Evolutionary conservation across 2,113 vertebrate species (phyloP).

Genomic region (Pionites leucogaster): DNA sequence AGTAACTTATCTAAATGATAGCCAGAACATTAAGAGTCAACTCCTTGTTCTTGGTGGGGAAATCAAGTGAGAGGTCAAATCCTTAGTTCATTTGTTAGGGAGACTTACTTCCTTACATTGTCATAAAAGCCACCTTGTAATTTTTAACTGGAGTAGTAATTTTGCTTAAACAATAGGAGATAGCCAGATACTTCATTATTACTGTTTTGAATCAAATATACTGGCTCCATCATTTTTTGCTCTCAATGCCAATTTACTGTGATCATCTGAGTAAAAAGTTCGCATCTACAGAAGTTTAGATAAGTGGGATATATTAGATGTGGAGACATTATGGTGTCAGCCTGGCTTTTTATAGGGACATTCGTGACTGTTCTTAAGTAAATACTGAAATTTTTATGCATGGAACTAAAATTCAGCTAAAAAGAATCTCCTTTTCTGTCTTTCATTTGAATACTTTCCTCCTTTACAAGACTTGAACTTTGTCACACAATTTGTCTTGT

Average conservation of each 20-base stretch:
- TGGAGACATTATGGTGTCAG: background rate
- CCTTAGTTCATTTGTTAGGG: constrained; percentile 1
- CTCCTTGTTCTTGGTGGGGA: background rate
- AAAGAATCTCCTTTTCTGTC: background rate
- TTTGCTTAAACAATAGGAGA: background rate
- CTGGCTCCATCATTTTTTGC: background rate
- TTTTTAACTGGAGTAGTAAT: background rate
- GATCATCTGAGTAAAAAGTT: background rate
- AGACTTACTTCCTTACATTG: constrained; percentile 21
- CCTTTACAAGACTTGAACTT: background rate
- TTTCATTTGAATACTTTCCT: background rate
- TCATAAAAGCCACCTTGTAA: background rate
- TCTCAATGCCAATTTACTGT: background rate
- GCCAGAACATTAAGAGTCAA: background rate
- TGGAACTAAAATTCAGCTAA: background rate
- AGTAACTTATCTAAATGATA: background rate
- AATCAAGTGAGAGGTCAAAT: constrained; percentile 20
- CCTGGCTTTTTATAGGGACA: background rate
- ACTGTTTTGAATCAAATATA: background rate
- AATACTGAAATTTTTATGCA: background rate
- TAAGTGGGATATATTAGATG: background rate
- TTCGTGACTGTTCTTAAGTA: background rate
- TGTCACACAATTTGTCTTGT: background rate
- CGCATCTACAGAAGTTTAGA: background rate
- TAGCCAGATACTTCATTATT: background rate